Base-by-base conservation (phyloP, 2,113 vertebrate genomes). In the Polyodon spathula region DNA sequence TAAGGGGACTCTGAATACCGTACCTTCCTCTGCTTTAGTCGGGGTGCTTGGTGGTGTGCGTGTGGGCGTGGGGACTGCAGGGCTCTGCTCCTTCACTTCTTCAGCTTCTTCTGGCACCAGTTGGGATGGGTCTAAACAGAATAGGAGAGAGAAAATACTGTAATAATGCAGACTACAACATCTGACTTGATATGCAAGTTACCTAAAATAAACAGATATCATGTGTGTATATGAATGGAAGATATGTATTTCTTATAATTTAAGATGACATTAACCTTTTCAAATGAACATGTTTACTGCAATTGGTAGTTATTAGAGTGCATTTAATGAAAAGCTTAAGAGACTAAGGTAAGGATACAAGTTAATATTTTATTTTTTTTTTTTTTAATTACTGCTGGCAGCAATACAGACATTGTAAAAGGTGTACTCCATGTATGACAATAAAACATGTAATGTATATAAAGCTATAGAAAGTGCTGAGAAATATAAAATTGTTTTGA, bases 31-130 rank as follows among this genome's bases (percentile, higher is more conserved):
- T 65, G 83, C 78, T 79, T 87, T 87, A 66, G 90, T 65, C 0
- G 93, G 95, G 11, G 93, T 93, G 59, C 92, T 93, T 61, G 94
- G 93, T 11, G 94, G 93, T 0, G 93, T 94, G 69, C 81, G 80
- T 44, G 85, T 90, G 2, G 79, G 58, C 0, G 68, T 27, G 57
- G 52, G 68, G 0, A 87, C 86, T 1, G 76, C 67, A 40, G 68
- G 74, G 39, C 85, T 85, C 48, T 77, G 78, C 58, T 80, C 90
- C 60, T 86, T 88, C 55, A 80, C 72, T 43, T 89, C 86, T 11
- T 67, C 51, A 4, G n/a, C n/a, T 27, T 79, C 71, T 15, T 89
- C 88, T 6, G 58, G 44, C 12, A 93, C 93, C 67, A 71, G 73
- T 52, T 74, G 80, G 10, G 76, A 73, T 17, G 61, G 58, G 63